Evolutionary conservation across 2,797 vertebrate genomes (phyloP).

Genomic region (Megaceryle alcyon): DNA sequence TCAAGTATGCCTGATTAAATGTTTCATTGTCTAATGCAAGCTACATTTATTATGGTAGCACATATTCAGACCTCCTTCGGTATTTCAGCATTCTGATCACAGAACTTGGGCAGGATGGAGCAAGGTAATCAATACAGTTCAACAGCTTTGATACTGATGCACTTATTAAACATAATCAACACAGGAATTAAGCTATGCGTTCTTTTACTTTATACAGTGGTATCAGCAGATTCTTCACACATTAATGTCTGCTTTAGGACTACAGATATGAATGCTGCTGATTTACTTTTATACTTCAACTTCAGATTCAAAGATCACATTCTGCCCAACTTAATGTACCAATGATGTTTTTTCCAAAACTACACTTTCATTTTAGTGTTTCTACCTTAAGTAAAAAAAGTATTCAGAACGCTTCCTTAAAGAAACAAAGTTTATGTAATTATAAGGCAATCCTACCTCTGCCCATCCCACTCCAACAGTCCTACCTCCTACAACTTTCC

Average conservation of each 20-base stretch:
- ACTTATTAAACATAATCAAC: neutral
- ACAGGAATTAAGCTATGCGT: neutral
- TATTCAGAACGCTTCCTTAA: neutral
- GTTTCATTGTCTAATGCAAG: neutral
- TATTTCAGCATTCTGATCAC: neutral
- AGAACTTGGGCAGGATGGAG: neutral
- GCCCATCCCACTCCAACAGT: neutral
- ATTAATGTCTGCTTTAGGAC: neutral
- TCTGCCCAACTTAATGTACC: neutral
- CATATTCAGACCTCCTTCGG: neutral
- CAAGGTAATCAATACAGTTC: neutral
- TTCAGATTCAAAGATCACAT: neutral
- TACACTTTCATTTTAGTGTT: neutral
- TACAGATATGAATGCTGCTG: neutral
- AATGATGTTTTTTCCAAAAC: neutral
- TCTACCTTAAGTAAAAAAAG: neutral
- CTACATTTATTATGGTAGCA: neutral
- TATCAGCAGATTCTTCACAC: neutral
- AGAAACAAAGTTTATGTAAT: neutral
- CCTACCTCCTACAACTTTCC: neutral
- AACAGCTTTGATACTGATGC: neutral
- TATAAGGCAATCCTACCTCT: neutral
- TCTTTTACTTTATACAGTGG: neutral
- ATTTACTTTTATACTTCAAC: neutral
- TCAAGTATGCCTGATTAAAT: neutral